phyloP scores from a whole-genome alignment of 2,797 vertebrate species.

The Oryzias dopingdopingensis region DNA sequence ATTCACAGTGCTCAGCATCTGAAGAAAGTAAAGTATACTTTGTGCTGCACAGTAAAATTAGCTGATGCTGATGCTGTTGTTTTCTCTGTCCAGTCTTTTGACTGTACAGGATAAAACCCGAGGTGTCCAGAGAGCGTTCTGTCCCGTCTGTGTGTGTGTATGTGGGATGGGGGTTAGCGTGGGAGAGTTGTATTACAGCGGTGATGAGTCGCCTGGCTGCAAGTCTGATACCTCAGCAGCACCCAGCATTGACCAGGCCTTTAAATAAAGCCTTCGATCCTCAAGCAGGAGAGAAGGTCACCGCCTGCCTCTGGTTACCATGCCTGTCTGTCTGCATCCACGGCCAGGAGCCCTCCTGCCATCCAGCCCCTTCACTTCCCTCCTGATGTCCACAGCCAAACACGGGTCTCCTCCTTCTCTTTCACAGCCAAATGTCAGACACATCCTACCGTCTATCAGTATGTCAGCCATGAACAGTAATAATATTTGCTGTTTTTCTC shows the following conservation, averaged over 20 bases:
- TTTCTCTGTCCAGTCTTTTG: conserved; percentile 64
- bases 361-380: conserved; percentile 21
- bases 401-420: conserved; percentile 24
- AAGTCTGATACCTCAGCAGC: conserved; percentile 76
- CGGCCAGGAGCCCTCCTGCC: conserved; percentile 53
- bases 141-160: conserved; percentile 38
- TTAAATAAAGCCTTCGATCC: conserved; percentile 80
- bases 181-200: conserved; percentile 75
- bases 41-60: conserved; percentile 69
- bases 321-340: conserved; percentile 69
- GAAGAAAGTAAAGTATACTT: conserved; percentile 46
- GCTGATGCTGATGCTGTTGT: conserved; percentile 69
- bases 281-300: conserved; percentile 73
- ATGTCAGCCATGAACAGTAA: conserved; percentile 52
- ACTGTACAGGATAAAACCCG: conserved; percentile 57
- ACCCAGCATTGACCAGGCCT: conserved; percentile 78
- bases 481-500: conserved; percentile 32
- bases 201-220: conserved; percentile 73
- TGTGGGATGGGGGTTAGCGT: conserved; percentile 44
- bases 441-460: conserved; percentile 39
- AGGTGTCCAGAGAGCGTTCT: conserved; percentile 70
- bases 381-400: conserved; percentile 25
- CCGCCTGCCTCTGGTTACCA: conserved; percentile 74
- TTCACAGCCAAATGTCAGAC: conserved; percentile 7
- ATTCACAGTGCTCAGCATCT: conserved; percentile 53